Percentiles rank a stretch among this genome's conserved stretches.
These are phyloP conservation scores for Pterostichus niger DNA, from an alignment of 2,888 invertebrate species.

Conservation along the genomic window DNA sequence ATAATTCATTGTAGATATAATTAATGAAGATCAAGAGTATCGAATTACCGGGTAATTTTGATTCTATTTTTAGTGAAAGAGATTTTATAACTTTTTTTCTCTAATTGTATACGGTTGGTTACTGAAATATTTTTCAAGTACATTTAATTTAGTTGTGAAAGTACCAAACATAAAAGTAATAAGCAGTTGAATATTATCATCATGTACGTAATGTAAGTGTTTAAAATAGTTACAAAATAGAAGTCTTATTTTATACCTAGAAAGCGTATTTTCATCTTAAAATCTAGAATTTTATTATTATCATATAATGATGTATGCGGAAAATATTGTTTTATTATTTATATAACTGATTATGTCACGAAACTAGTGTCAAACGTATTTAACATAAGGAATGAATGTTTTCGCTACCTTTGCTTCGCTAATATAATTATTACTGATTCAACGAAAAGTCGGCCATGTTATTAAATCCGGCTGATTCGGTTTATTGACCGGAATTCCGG, in stretches of 20 bases:
- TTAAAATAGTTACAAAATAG: slow-evolving; percentile 38
- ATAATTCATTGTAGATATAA: not conserved
- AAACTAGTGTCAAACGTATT: no score
- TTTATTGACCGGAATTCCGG: no score
- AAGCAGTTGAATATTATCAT: slow-evolving; percentile 23
- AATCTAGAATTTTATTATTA: not conserved
- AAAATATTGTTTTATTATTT: not conserved
- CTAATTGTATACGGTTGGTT: not conserved
- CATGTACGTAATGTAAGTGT: slow-evolving; percentile 20
- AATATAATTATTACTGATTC: no score
- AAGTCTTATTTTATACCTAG: slow-evolving; percentile 4
- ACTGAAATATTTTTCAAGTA: not conserved
- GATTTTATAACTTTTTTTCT: not conserved
- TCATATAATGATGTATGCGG: not conserved
- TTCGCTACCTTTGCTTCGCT: no score
- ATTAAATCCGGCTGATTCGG: no score
- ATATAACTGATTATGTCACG: not conserved
- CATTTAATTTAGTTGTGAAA: slow-evolving; percentile 13
- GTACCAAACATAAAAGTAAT: slow-evolving; percentile 20
- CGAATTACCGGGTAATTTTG: not conserved
- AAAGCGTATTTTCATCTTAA: slow-evolving; percentile 5
- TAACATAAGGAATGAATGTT: no score
- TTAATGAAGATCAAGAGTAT: no score
- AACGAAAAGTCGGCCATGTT: no score
- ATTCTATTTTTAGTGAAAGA: not conserved